A percentile compares a stretch with the other conserved stretches of the same genome.
phyloP scores from a whole-genome alignment of 1,140 invertebrate genomes.

The Lucilia cuprina region DNA sequence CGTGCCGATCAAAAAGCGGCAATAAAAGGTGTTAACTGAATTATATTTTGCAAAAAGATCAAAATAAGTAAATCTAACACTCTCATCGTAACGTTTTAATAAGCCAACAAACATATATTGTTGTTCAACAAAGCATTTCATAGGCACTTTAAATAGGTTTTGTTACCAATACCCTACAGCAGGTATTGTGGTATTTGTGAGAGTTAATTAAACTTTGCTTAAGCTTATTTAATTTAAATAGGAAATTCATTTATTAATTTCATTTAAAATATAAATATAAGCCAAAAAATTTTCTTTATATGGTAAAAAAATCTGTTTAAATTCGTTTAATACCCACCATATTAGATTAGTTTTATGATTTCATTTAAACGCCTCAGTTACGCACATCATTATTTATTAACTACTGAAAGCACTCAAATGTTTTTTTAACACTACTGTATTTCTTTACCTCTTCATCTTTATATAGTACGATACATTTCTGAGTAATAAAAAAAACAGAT shows the following conservation, averaged over 20 bases:
- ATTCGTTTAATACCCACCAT: not conserved
- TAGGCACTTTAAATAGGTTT: not conserved
- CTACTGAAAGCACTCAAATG: constrained; percentile 1
- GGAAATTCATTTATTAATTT: no score
- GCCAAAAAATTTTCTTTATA: no score
- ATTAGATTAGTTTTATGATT: not conserved
- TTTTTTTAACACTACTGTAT: not conserved
- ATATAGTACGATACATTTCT: not conserved
- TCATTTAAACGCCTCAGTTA: constrained; percentile 58
- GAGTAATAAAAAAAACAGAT: not conserved
- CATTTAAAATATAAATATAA: no score
- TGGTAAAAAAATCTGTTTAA: no score
- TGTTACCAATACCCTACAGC: not conserved
- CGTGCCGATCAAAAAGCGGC: not conserved
- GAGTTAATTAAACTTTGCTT: no score
- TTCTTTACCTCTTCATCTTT: not conserved
- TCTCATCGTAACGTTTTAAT: not conserved
- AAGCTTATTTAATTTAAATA: no score
- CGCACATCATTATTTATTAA: constrained; percentile 50
- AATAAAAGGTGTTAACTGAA: constrained; percentile 54
- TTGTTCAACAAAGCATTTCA: not conserved
- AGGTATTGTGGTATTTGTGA: not conserved
- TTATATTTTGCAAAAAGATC: constrained; percentile 40
- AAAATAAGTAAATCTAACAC: not conserved
- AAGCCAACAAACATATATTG: not conserved